phyloP scores from a whole-genome alignment of 2,113 vertebrate genomes.

The Chroicocephalus ridibundus region DNA sequence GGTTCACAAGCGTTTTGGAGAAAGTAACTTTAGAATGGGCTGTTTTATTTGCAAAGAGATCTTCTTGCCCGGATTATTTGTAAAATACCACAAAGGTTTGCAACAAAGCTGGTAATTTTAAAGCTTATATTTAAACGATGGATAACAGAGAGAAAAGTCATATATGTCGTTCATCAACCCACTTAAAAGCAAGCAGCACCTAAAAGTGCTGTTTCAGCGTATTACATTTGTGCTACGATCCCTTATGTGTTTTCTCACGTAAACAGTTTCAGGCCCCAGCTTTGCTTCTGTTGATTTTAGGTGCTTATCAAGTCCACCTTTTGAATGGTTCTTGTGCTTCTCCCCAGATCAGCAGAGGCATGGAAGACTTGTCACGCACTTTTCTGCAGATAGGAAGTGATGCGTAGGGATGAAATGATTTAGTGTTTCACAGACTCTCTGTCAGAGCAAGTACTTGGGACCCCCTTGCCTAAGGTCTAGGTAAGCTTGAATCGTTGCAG shows the following conservation, averaged over 20 bases:
- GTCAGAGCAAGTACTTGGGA: background rate
- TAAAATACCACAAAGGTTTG: background rate
- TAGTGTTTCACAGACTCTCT: background rate
- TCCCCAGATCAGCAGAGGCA: background rate
- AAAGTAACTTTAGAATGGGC: background rate
- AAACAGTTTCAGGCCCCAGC: background rate
- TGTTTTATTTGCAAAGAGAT: background rate
- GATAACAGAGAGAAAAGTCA: conserved; percentile 10
- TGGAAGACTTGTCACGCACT: background rate
- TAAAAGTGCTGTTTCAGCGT: conserved; percentile 10
- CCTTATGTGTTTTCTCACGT: background rate
- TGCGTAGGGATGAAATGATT: background rate
- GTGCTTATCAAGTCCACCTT: background rate
- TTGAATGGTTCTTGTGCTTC: background rate
- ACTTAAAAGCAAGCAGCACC: background rate
- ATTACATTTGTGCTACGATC: background rate
- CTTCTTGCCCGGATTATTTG: background rate
- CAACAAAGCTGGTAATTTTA: background rate
- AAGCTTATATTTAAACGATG: background rate
- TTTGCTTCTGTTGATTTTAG: conserved; percentile 3
- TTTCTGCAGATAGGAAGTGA: background rate
- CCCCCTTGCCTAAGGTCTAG: background rate
- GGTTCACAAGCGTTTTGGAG: background rate
- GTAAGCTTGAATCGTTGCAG: background rate
- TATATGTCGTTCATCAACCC: background rate